A percentile compares a stretch with the other conserved stretches of the same genome.
Evolutionary conservation across 2,888 invertebrate genomes (phyloP).

Genomic region (Plusia festucae): DNA sequence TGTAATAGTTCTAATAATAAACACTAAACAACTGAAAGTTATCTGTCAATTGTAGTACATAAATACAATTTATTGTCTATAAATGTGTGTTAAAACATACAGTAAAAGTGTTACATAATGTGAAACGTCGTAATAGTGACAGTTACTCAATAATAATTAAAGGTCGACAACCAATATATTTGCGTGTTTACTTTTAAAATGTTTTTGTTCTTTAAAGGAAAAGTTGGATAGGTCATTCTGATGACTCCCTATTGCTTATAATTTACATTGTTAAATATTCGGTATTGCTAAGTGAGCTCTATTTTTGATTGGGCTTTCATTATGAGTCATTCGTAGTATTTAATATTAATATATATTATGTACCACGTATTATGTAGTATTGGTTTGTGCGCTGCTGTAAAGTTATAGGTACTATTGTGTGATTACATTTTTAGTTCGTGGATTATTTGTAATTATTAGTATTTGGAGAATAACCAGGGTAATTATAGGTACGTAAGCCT

Average conservation of each 20-base stretch:
- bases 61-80: conserved; percentile 17
- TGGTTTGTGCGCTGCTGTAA: neutral
- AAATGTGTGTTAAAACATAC: conserved; percentile 9
- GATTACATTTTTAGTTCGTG: too few relatives aligned
- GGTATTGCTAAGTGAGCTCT: neutral
- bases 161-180: conserved; percentile 43
- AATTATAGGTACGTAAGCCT: too few relatives aligned
- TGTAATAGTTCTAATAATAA: too few relatives aligned
- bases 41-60: neutral
- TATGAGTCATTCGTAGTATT: neutral
- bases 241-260: neutral
- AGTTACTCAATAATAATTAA: conserved; percentile 48
- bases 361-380: too few relatives aligned
- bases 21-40: neutral
- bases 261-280: neutral
- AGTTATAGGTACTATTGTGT: too few relatives aligned
- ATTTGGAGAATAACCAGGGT: too few relatives aligned
- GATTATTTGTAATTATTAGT: too few relatives aligned
- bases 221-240: neutral
- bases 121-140: conserved; percentile 28
- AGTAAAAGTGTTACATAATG: conserved; percentile 36
- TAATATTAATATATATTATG: neutral
- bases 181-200: conserved; percentile 13
- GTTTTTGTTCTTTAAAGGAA: conserved; percentile 12
- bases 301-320: neutral